Percentiles rank a stretch among this genome's conserved stretches.
phyloP scores from a whole-genome alignment of 2,888 invertebrate genomes.

The Craniophora ligustri region DNA sequence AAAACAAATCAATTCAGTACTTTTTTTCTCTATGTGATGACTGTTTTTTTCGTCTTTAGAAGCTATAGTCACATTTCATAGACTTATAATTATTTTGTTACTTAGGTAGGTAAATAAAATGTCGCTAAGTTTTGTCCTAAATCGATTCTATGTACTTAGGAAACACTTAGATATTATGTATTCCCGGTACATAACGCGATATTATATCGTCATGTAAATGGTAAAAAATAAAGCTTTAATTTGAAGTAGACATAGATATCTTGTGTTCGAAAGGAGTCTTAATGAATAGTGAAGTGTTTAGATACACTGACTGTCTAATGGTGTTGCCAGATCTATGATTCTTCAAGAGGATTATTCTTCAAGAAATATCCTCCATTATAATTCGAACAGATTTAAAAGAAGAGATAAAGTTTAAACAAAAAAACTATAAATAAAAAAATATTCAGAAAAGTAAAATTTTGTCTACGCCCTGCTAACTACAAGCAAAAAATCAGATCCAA shows the following conservation, averaged over 20 bases:
- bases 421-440: too few relatives aligned
- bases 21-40: too few relatives aligned
- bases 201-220: slow-evolving; percentile 75
- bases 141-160: slow-evolving; percentile 54
- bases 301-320: slow-evolving; percentile 40
- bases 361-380: neutral
- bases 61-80: too few relatives aligned
- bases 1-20: too few relatives aligned
- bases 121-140: slow-evolving; percentile 63
- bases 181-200: slow-evolving; percentile 67
- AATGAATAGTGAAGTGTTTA: slow-evolving; percentile 63
- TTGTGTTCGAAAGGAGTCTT: slow-evolving; percentile 81
- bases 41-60: too few relatives aligned
- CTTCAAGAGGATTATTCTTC: neutral
- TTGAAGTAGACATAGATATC: slow-evolving; percentile 83
- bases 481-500: too few relatives aligned
- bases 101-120: neutral
- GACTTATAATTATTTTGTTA: neutral
- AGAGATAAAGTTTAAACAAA: neutral
- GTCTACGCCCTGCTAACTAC: too few relatives aligned
- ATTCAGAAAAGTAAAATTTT: too few relatives aligned
- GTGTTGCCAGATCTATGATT: slow-evolving; percentile 36
- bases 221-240: slow-evolving; percentile 87
- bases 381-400: neutral
- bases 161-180: slow-evolving; percentile 78